phyloP scores from a whole-genome alignment of 30 jellyfish, hydroid and myxozoan genomes.

The Chironex yamaguchii region DNA sequence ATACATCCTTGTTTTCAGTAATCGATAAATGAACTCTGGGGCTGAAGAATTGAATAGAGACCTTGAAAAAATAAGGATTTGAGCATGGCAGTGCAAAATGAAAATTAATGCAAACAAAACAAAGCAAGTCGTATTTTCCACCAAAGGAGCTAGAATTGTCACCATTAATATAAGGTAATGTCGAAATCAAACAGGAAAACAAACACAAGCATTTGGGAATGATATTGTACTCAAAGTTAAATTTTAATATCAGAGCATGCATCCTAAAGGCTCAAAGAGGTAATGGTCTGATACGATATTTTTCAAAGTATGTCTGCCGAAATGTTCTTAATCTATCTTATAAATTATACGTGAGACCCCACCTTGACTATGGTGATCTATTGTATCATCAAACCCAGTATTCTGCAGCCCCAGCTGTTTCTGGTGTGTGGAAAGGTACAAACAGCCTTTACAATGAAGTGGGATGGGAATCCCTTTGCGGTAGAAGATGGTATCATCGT shows the following conservation, averaged over 20 bases:
- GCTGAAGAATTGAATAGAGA: constrained; percentile 4
- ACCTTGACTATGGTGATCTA: constrained; percentile 51
- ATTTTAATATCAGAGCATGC: neutral
- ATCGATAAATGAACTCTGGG: neutral
- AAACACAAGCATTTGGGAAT: neutral
- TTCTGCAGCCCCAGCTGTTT: too few relatives aligned
- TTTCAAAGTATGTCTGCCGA: neutral
- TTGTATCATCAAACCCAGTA: constrained; percentile 49
- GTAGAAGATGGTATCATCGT: constrained; percentile 24
- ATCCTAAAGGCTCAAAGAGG: neutral
- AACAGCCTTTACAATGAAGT: constrained; percentile 6
- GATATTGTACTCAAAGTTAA: neutral
- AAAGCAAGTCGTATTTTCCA: neutral
- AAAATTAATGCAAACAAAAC: neutral
- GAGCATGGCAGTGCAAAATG: neutral
- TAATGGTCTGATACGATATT: too few relatives aligned
- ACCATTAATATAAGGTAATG: neutral
- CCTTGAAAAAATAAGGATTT: constrained; percentile 4
- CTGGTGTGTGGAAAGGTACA: constrained; percentile 1
- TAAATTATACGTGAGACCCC: constrained; percentile 42
- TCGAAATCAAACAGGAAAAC: neutral
- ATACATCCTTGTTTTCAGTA: constrained; percentile 14
- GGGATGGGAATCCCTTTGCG: constrained; percentile 19
- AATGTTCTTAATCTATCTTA: constrained; percentile 14
- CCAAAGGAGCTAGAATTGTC: neutral